A percentile compares a stretch with the other conserved stretches of the same genome.
These are phyloP conservation scores for Fulica atra DNA, from an alignment of 2,113 vertebrate species.

Conservation along the genomic window DNA sequence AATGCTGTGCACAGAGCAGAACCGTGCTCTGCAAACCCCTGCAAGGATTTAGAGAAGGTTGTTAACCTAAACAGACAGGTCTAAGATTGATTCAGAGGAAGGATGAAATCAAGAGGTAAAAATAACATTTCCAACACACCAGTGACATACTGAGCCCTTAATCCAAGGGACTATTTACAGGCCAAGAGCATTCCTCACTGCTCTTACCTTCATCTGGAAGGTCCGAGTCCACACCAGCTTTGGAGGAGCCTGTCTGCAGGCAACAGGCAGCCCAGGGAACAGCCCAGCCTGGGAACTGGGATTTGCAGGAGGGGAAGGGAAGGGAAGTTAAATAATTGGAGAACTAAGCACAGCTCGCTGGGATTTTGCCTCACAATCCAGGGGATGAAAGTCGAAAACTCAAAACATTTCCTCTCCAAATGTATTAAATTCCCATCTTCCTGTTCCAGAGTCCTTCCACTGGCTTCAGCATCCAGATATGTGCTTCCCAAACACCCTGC, in stretches of 20 bases:
- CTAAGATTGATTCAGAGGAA: background rate
- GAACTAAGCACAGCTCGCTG: background rate
- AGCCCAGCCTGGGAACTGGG: background rate
- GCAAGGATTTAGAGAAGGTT: background rate
- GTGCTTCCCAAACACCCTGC: background rate
- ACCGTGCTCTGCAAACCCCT: background rate
- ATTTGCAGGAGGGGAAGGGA: background rate
- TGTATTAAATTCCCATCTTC: background rate
- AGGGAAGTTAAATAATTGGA: background rate
- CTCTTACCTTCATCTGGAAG: constrained; percentile 5
- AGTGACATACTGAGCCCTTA: background rate
- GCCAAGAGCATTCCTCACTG: background rate
- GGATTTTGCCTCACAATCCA: background rate
- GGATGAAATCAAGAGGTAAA: constrained; percentile 43
- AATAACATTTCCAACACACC: constrained; percentile 25
- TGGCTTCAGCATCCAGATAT: background rate
- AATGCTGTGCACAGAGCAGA: accelerated
- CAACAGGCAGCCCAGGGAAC: background rate
- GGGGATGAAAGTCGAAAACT: background rate
- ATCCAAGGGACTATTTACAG: background rate
- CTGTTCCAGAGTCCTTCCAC: background rate
- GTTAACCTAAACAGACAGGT: background rate
- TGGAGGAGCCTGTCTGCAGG: background rate
- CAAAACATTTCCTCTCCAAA: background rate
- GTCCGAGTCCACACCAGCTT: background rate